Base-by-base conservation (phyloP, 1,140 invertebrate species). In the Pseudomyrmex gracilis region DNA sequence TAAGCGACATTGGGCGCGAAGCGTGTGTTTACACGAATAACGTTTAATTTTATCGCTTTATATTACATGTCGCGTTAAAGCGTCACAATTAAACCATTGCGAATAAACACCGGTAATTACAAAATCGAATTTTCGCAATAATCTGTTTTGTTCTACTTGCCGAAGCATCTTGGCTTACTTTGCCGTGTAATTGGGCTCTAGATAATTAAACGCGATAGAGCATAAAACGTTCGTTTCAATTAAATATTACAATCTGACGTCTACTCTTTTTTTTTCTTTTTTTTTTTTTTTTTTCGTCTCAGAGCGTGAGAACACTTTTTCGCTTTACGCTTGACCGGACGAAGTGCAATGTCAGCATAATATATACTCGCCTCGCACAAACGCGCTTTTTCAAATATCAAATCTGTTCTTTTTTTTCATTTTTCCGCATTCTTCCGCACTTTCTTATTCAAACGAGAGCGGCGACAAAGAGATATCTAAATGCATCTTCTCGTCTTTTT, bases 191-290 rank as follows among this genome's bases (percentile, higher is more conserved):
- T 71, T 80, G 7, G n/a, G 4, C n/a, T 70, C 20, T 7, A 3
- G n/a, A 61, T 86, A 87, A 87, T 88, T 88, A 85, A 85, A 88
- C 43, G 66, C 53, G 66, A 67, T 68, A 78, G 67, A 85, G 73
- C 63, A 73, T 61, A 64, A 87, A 84, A 66, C 22, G 43, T 57
- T 57, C 58, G 83, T 87, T 58, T 47, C 47, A 51, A 76, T 68
- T 57, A 53, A 84, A 20, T 20, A 77, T n/a, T 55, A 53, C 12
- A 66, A 66, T 5, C 47, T 49, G 8, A 20, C 20, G 7, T 8
- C 12, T 51, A 51, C 47, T 22, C 3, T 15, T 0, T n/a, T 58
- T 82, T n/a, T n/a, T n/a, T n/a, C n/a, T n/a, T n/a, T n/a, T n/a
- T n/a, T n/a, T n/a, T 15, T 0, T n/a, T 58, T 82, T 49, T 43